Percentiles rank a stretch among this genome's conserved stretches.
Conservation (phyloP, 2,888 invertebrate species). For the Agriopis aurantiaria region DNA sequence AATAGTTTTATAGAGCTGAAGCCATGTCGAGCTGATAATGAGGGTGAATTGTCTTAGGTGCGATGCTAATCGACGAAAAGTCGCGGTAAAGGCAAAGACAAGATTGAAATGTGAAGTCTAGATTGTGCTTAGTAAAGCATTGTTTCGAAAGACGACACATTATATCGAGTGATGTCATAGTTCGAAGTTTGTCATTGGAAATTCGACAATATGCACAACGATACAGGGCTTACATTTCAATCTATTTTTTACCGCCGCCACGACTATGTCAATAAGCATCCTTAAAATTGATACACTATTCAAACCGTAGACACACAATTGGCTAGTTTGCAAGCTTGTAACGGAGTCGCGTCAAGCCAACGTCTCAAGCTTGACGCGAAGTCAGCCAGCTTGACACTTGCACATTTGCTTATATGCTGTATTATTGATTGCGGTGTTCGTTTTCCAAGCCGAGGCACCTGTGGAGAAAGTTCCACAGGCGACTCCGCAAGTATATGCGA, state of each 20-base stretch:
- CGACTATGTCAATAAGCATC: background rate
- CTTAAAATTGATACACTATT: slow-evolving; percentile 4
- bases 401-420: slow-evolving; percentile 23
- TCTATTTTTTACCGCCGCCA: background rate
- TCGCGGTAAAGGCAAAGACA: background rate
- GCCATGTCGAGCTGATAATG: background rate
- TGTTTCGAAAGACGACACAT: too few species aligned
- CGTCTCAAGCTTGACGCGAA: slow-evolving; percentile 13
- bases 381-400: slow-evolving; percentile 4
- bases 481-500: slow-evolving; percentile 29
- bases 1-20: background rate
- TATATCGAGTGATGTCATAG: background rate
- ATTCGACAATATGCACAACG: background rate
- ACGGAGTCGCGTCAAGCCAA: slow-evolving; percentile 2
- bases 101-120: background rate
- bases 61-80: slow-evolving; percentile 1
- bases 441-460: slow-evolving; percentile 34
- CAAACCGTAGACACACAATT: slow-evolving; percentile 19
- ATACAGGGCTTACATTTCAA: background rate
- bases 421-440: slow-evolving; percentile 25
- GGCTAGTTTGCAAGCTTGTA: slow-evolving; percentile 13
- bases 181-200: background rate
- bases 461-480: slow-evolving; percentile 36
- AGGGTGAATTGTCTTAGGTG: background rate
- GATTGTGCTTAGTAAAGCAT: background rate